Evolutionary conservation across 2,888 invertebrate species (phyloP), one percentile per base, ranked within the genome.

Genomic region (Spicauda simplicius): DNA sequence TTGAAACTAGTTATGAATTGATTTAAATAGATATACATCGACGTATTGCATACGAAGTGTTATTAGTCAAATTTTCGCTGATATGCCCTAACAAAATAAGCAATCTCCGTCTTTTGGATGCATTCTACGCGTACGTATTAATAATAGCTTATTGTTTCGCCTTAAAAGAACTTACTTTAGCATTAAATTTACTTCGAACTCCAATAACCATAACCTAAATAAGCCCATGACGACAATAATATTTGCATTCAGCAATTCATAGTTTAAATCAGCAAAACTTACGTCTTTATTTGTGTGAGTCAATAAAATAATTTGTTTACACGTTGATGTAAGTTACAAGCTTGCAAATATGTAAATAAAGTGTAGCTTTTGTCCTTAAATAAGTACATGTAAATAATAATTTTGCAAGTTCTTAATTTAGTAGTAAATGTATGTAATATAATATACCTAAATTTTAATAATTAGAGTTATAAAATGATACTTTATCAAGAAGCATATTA

Each of bases 331-430:
- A 57, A 37, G 50, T 59, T 30, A 25, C 58, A 59, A 50, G 25
- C 59, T 59, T 59, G 59, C 59, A 30, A 59, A 50, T 16, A 25
- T 57, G 48, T 50, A 16, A 50, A 56, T 57, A 64, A 63, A 19
- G 56, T 64, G 48, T 16, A 12, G 41, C 41, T 41, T 48, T 64
- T 50, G 64, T 64, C 64, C 64, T 64, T 64, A 56, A 56, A 37
- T 56, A 62, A 25, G 30, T 63, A 64, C 56, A 56, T 56, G 64
- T 64, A 61, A 62, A 61, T 68, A 68, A 62, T 64, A 58, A 54
- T 64, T 57, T 64, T 58, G 52, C 52, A 58, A 41, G 61, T 19
- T 5, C 58, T 64, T 64, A 64, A 41, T 64, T 64, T 58, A 64
- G 58, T 64, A 58, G 64, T 64, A 53, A 57, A 64, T 45, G 62